Evolutionary conservation across 64 coral and sea anemone genomes (phyloP).

Genomic region (Porites lutea): DNA sequence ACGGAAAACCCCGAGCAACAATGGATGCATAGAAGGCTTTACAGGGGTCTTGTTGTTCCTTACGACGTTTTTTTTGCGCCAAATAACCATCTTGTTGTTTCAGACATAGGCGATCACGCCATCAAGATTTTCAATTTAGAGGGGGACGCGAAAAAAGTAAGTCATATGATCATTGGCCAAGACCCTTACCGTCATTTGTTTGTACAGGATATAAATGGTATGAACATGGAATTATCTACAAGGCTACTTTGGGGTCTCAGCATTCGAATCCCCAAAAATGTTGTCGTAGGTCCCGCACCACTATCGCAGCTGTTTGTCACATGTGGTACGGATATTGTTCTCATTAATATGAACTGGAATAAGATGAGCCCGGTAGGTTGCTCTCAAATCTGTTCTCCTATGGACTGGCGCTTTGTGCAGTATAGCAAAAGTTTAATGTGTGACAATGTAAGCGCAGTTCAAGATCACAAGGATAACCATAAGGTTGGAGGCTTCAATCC

Average conservation of each 20-base stretch:
- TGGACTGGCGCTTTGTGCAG: slow-evolving; percentile 6
- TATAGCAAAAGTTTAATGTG: not conserved
- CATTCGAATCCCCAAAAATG: slow-evolving; percentile 21
- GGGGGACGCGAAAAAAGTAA: not conserved
- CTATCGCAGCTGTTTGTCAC: slow-evolving; percentile 1
- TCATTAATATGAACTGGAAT: slow-evolving; percentile 36
- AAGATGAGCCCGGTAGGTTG: not conserved
- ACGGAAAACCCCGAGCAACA: not conserved
- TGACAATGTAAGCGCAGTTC: slow-evolving; percentile 25
- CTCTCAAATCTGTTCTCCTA: not conserved
- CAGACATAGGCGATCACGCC: not conserved
- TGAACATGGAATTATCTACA: not conserved
- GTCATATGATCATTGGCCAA: slow-evolving; percentile 29
- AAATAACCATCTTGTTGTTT: slow-evolving; percentile 20
- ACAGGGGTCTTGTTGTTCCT: not conserved
- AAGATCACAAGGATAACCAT: slow-evolving; percentile 19
- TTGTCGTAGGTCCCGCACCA: not conserved
- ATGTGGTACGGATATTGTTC: not conserved
- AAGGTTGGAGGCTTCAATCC: slow-evolving; percentile 37
- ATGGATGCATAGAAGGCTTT: not conserved
- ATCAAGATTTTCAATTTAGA: slow-evolving; percentile 22
- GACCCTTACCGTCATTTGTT: not conserved
- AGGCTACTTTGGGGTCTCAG: not conserved
- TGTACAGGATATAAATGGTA: not conserved
- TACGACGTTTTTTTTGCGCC: slow-evolving; percentile 35